These are phyloP conservation scores for Lepus timidus DNA, from an alignment of 2,113 vertebrate species.

Conservation along the genomic window DNA sequence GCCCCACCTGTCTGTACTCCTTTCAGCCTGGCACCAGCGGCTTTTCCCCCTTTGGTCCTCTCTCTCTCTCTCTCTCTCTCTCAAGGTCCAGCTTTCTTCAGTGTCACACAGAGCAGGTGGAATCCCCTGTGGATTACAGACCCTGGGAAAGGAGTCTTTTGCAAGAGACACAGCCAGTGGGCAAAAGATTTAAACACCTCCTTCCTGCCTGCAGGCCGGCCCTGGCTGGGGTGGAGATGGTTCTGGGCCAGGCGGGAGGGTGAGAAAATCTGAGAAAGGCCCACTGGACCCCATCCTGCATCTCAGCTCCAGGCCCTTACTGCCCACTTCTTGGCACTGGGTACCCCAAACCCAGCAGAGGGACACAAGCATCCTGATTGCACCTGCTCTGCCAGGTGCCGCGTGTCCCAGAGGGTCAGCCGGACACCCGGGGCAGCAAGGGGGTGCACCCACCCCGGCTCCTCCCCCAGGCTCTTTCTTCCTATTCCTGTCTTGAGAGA, in stretches of 20 bases:
- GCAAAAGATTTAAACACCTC: not conserved
- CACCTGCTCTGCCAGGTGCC: not conserved
- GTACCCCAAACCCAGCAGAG: not conserved
- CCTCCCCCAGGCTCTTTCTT: not conserved
- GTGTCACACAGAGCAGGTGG: not conserved
- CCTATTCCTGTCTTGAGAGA: not conserved
- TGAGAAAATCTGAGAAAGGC: not conserved
- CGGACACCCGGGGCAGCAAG: rapidly evolving
- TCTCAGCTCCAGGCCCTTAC: not conserved
- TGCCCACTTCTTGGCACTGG: not conserved
- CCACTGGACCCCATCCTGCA: not conserved
- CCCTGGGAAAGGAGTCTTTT: not conserved
- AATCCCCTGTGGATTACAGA: not conserved
- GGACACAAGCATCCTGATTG: no score
- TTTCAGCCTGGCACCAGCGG: no score
- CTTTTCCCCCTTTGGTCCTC: no score
- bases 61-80: no score
- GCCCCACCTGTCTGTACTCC: no score
- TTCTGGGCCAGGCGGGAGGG: not conserved
- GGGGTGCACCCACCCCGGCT: no score
- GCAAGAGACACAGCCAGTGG: not conserved
- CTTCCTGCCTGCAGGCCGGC: no score
- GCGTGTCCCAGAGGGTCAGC: no score
- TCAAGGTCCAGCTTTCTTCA: no score
- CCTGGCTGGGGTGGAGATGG: not conserved